Base-by-base conservation (phyloP, 2,113 vertebrate species). In the Noturus placidus region DNA sequence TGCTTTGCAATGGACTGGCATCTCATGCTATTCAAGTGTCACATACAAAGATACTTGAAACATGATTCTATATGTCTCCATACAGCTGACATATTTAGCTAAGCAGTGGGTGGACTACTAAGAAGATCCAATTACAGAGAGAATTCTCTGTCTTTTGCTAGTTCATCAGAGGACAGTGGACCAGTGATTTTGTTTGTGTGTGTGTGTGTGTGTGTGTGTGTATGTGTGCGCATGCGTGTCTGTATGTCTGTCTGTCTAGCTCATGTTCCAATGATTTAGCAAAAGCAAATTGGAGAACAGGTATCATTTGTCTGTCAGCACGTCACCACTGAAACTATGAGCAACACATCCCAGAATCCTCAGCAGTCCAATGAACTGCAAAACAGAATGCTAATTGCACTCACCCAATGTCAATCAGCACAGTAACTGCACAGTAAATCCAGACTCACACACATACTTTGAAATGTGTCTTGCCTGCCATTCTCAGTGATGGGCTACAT, bases 71-170 rank as follows among this genome's bases (percentile, higher is more conserved):
- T 85, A 69, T 52, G 63, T 67, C 67, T 72, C 30, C 35, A 67
- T 38, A 56, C 70, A 76, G 42, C 50, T n/a, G n/a, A 85, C 54
- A 52, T 46, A 84, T 84, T 84, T 84, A 84, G 82, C 82, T 54
- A 10, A 84, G 83, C 46, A 35, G 65, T 84, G 19, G 83, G 65
- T 30, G 67, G 33, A 30, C 52, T 56, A 25, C 11, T 85, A 14
- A 77, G 83, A 85, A 72, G 74, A 25, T 17, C 54, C 84, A 85
- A 61, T 76, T 59, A 77, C 54, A 72, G 69, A 30, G 54, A 85
- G 69, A 67, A 67, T 67, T n/a, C 61, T 65, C 25, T 13, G 27
- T 65, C 10, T 65, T 63, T 65, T 65, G 61, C 11, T 17, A 33
- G 15, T 69, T 69, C 65, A 33, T 69, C 30, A 65, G 63, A 69